These are phyloP conservation scores for Eupeodes corollae DNA, from an alignment of 1,140 invertebrate species.

Conservation along the genomic window DNA sequence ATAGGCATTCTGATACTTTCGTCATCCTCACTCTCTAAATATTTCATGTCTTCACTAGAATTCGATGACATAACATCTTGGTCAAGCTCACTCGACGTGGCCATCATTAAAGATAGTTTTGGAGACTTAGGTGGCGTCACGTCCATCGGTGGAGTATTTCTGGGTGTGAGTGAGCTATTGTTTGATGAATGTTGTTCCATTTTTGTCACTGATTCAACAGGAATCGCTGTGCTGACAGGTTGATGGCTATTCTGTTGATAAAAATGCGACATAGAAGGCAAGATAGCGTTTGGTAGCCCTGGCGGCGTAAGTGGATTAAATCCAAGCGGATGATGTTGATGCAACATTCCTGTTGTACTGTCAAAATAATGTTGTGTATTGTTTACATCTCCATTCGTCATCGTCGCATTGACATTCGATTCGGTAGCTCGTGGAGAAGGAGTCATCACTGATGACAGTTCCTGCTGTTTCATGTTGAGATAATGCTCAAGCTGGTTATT, in stretches of 20 bases:
- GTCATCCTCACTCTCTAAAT: conserved; percentile 50
- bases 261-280: conserved; percentile 34
- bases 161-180: conserved; percentile 17
- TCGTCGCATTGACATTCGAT: neutral
- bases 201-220: neutral
- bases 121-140: conserved; percentile 45
- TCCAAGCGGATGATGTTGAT: conserved; percentile 29
- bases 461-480: conserved; percentile 22
- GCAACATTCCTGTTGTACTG: conserved; percentile 7
- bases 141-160: conserved; percentile 33
- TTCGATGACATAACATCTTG: conserved; percentile 38
- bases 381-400: conserved; percentile 2
- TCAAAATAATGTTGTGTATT: conserved; percentile 27
- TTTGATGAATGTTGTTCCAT: neutral
- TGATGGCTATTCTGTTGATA: conserved; percentile 31
- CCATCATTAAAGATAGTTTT: conserved; percentile 10
- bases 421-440: conserved; percentile 40
- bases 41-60: conserved; percentile 38
- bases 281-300: conserved; percentile 37
- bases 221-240: conserved; percentile 8
- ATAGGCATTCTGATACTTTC: conserved; percentile 51
- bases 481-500: conserved; percentile 25
- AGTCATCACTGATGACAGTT: conserved; percentile 34
- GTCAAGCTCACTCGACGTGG: conserved; percentile 20
- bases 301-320: conserved; percentile 39